phyloP scores from a whole-genome alignment of 2,888 invertebrate species.

The Bugulina stolonifera region DNA sequence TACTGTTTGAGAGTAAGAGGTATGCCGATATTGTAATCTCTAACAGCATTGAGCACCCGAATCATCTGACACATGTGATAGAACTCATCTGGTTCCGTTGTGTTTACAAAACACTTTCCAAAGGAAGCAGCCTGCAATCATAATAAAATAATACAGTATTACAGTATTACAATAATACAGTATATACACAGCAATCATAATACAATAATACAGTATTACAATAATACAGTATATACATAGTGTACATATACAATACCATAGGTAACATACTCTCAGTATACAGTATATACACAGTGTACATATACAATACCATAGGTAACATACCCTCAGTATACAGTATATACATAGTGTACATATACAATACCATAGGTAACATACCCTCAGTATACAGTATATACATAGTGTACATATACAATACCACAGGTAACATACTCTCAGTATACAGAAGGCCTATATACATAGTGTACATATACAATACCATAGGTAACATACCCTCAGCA shows the following conservation, averaged over 20 bases:
- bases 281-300: neutral
- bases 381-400: neutral
- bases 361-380: neutral
- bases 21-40: conserved; percentile 78
- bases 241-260: neutral
- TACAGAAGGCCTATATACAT: neutral
- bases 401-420: neutral
- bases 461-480: neutral
- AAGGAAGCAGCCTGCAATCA: conserved; percentile 81
- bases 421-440: neutral
- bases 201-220: neutral
- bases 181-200: too few species aligned
- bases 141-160: too few species aligned
- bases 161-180: too few species aligned
- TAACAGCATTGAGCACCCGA: conserved; percentile 80
- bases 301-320: neutral
- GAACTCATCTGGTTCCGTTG: conserved; percentile 58
- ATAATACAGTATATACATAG: neutral
- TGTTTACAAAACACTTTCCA: conserved; percentile 83
- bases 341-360: neutral
- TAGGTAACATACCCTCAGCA: conserved; percentile 63
- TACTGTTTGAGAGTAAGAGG: conserved; percentile 86
- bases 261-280: neutral
- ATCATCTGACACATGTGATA: conserved; percentile 79
- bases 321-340: neutral